Percentiles rank a stretch among this genome's conserved stretches.
These are phyloP conservation scores for Scaptomyza pallida DNA, from an alignment of 1,140 invertebrate species.

Conservation along the genomic window DNA sequence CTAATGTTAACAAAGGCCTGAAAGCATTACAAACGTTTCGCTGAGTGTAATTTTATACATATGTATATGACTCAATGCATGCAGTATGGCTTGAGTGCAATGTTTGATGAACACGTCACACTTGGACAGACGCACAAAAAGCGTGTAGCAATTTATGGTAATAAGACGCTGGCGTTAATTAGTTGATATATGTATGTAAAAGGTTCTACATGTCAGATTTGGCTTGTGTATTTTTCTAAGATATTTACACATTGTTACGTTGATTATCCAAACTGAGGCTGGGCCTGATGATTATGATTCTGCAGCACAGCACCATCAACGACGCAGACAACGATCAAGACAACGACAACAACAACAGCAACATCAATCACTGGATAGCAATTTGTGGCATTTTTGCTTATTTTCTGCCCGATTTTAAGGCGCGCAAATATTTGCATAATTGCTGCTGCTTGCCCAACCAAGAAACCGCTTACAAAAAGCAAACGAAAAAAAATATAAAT, in stretches of 20 bases:
- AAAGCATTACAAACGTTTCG: neutral
- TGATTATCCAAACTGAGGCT: constrained; percentile 27
- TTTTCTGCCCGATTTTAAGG: constrained; percentile 56
- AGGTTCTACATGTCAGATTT: too few species aligned
- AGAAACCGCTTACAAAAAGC: constrained; percentile 17
- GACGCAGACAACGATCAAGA: neutral
- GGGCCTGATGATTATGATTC: constrained; percentile 12
- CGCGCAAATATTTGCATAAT: constrained; percentile 79
- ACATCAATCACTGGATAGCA: constrained; percentile 72
- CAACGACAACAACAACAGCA: constrained; percentile 38
- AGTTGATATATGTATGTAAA: constrained; percentile 21
- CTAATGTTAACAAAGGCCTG: too few species aligned
- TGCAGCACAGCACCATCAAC: constrained; percentile 2
- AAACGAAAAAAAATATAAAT: too few species aligned
- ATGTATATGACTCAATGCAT: constrained; percentile 18
- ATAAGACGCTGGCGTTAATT: constrained; percentile 47
- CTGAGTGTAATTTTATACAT: constrained; percentile 1
- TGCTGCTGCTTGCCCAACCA: constrained; percentile 67
- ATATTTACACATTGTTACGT: constrained; percentile 28
- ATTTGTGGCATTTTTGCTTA: constrained; percentile 75
- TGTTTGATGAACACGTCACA: constrained; percentile 79
- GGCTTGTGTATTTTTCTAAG: neutral
- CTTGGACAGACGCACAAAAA: constrained; percentile 52
- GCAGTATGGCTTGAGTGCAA: constrained; percentile 54
- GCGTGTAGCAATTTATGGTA: constrained; percentile 59